Evolutionary conservation across 2,888 invertebrate species (phyloP).

Genomic region (Stramonita haemastoma): DNA sequence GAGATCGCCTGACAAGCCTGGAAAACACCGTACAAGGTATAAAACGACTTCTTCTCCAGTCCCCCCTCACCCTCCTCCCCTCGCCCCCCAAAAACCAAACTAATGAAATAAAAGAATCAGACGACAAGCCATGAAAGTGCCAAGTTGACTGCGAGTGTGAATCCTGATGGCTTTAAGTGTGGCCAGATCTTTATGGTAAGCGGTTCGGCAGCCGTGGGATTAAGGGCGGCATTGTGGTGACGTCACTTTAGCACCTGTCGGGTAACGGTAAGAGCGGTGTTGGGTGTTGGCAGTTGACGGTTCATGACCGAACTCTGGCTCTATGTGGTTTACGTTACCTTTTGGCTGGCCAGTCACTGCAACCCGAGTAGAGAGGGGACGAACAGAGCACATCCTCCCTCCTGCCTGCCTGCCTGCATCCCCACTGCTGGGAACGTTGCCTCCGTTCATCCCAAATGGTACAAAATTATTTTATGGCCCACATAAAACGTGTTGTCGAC

Average conservation of each 20-base stretch:
- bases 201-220: neutral
- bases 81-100: neutral
- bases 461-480: no score
- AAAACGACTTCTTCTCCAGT: neutral
- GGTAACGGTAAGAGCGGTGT: neutral
- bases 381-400: no score
- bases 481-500: no score
- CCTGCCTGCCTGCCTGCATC: no score
- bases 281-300: neutral
- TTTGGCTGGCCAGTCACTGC: no score
- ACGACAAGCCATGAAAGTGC: neutral
- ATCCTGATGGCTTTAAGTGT: neutral
- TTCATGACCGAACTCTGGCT: neutral
- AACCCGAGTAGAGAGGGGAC: no score
- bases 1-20: no score
- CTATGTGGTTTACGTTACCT: neutral
- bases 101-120: neutral
- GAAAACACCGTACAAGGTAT: neutral
- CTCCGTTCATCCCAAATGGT: no score
- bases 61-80: no score
- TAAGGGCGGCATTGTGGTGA: neutral
- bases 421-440: no score
- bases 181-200: neutral
- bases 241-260: slow-evolving; percentile 12
- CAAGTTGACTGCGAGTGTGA: neutral